These are phyloP conservation scores for Ciconia maguari DNA, from an alignment of 2,113 vertebrate genomes.

Conservation along the genomic window DNA sequence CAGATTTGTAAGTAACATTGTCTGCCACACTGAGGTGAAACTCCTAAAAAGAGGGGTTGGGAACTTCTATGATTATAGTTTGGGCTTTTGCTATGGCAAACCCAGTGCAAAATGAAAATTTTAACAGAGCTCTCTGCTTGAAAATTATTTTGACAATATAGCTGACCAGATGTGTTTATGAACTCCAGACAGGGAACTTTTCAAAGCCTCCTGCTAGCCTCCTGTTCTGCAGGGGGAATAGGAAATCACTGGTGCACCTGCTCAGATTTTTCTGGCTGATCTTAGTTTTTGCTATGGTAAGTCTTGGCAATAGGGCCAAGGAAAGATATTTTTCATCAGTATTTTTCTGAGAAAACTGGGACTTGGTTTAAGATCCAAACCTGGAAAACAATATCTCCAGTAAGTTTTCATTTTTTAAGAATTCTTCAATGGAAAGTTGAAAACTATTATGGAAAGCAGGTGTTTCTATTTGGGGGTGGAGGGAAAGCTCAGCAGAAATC, in stretches of 20 bases:
- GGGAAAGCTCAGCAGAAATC: background rate
- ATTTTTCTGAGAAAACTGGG: background rate
- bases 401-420: background rate
- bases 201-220: background rate
- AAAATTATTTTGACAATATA: background rate
- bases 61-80: background rate
- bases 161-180: background rate
- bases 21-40: background rate
- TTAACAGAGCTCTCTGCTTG: background rate
- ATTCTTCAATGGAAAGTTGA: background rate
- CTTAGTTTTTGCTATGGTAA: background rate
- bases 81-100: background rate
- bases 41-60: background rate
- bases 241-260: background rate
- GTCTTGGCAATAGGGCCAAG: background rate
- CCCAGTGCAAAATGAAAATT: background rate
- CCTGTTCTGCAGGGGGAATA: rapidly evolving
- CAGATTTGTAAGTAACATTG: background rate
- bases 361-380: background rate
- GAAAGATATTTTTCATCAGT: background rate
- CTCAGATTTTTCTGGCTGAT: background rate
- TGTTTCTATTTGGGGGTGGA: background rate
- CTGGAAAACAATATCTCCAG: background rate
- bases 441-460: background rate
- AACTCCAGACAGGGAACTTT: background rate